These are phyloP conservation scores for Xanthostigma xanthostigma DNA, from an alignment of 2,888 invertebrate species.

Conservation along the genomic window DNA sequence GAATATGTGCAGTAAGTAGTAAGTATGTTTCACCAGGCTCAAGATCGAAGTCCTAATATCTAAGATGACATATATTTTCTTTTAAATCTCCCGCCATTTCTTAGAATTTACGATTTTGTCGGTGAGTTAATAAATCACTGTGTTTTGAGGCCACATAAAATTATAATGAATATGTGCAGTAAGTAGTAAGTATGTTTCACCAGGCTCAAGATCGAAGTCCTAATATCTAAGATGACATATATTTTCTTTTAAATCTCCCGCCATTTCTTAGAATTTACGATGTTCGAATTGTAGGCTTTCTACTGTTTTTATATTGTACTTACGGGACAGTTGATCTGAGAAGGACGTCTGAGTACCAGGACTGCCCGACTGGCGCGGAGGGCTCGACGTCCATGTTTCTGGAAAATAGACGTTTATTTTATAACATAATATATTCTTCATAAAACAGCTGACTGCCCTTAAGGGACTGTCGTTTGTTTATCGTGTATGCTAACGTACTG, in stretches of 20 bases:
- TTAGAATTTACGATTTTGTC: not conserved
- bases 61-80: not conserved
- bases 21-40: too few relatives aligned
- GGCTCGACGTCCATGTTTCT: constrained; percentile 28
- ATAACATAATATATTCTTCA: too few relatives aligned
- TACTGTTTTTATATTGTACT: constrained; percentile 4
- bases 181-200: too few relatives aligned
- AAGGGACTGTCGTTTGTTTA: too few relatives aligned
- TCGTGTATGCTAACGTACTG: too few relatives aligned
- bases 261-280: not conserved
- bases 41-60: not conserved
- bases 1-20: too few relatives aligned
- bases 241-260: not conserved
- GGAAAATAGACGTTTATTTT: constrained; percentile 11
- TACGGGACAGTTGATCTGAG: constrained; percentile 23
- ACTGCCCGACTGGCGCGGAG: constrained; percentile 25
- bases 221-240: not conserved
- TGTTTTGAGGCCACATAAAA: too few relatives aligned
- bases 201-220: too few relatives aligned
- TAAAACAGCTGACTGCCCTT: too few relatives aligned
- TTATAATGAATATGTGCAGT: too few relatives aligned
- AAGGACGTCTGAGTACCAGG: constrained; percentile 26
- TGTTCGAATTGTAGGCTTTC: not conserved
- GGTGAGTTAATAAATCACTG: too few relatives aligned
- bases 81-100: not conserved